Evolutionary conservation across 2,888 invertebrate species (phyloP).

Genomic region (Pseudococcus viburni): DNA sequence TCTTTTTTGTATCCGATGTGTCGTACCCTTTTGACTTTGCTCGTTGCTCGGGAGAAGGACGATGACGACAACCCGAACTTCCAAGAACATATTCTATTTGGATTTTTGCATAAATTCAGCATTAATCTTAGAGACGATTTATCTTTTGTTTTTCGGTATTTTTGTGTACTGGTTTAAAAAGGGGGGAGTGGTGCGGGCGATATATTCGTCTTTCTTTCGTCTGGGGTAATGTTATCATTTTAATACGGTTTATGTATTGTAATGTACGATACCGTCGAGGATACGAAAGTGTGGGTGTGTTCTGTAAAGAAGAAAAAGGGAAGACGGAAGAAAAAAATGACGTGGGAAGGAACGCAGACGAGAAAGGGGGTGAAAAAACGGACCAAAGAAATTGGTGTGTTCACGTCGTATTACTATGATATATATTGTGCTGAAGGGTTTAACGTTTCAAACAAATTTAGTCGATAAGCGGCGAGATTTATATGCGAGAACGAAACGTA

Average conservation of each 20-base stretch:
- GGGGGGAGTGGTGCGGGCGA: too few species aligned
- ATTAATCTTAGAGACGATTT: conserved; percentile 55
- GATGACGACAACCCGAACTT: not conserved
- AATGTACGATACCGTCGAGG: not conserved
- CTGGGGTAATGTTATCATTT: not conserved
- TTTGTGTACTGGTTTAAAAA: not conserved
- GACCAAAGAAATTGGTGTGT: conserved; percentile 20
- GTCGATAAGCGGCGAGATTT: conserved; percentile 28
- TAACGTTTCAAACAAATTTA: conserved; percentile 47
- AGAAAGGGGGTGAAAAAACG: not conserved
- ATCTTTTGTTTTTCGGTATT: conserved; percentile 53
- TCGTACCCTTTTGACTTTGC: not conserved
- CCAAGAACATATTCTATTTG: conserved; percentile 13
- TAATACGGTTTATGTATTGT: conserved; percentile 10
- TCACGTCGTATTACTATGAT: conserved; percentile 16
- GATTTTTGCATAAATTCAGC: conserved; percentile 54
- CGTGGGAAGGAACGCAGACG: not conserved
- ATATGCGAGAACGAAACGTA: not conserved
- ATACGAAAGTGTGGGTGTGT: not conserved
- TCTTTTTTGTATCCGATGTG: not conserved
- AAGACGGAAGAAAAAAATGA: not conserved
- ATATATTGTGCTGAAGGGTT: conserved; percentile 36
- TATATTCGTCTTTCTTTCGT: not conserved
- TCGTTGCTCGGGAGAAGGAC: not conserved
- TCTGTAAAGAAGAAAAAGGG: too few species aligned